These are phyloP conservation scores for Acyrthosiphon pisum DNA, from an alignment of 1,140 invertebrate species.

Conservation along the genomic window DNA sequence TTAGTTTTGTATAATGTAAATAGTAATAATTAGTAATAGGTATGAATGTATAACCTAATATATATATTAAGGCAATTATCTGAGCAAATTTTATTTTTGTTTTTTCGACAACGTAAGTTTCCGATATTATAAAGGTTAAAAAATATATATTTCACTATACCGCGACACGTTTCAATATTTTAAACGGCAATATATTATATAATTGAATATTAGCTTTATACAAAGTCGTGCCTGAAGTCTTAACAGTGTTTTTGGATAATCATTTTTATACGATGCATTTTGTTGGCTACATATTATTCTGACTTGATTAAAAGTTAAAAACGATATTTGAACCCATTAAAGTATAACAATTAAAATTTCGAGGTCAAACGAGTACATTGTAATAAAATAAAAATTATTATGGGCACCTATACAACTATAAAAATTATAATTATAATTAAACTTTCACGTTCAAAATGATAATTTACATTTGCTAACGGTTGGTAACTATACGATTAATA, in stretches of 20 bases:
- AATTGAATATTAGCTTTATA: not conserved
- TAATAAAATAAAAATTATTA: not conserved
- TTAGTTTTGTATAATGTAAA: no score
- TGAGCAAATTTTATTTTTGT: not conserved
- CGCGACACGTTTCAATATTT: not conserved
- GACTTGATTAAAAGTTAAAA: not conserved
- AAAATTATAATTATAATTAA: not conserved
- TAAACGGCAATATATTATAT: no score
- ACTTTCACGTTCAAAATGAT: not conserved
- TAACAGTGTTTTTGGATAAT: not conserved
- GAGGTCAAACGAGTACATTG: not conserved
- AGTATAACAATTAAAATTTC: not conserved
- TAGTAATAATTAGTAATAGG: not conserved
- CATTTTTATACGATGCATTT: not conserved
- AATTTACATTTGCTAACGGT: not conserved
- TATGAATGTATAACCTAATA: not conserved
- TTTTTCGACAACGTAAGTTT: not conserved
- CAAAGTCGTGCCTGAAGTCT: not conserved
- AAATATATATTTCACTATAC: not conserved
- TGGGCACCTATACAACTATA: not conserved
- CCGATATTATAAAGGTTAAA: no score
- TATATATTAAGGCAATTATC: not conserved
- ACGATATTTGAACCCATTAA: not conserved
- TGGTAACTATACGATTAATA: not conserved
- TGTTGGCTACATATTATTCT: not conserved